Evolutionary conservation across 2,888 invertebrate genomes (phyloP), one percentile per base, ranked within the genome.

Genomic region (Hydrotaea diabolus): DNA sequence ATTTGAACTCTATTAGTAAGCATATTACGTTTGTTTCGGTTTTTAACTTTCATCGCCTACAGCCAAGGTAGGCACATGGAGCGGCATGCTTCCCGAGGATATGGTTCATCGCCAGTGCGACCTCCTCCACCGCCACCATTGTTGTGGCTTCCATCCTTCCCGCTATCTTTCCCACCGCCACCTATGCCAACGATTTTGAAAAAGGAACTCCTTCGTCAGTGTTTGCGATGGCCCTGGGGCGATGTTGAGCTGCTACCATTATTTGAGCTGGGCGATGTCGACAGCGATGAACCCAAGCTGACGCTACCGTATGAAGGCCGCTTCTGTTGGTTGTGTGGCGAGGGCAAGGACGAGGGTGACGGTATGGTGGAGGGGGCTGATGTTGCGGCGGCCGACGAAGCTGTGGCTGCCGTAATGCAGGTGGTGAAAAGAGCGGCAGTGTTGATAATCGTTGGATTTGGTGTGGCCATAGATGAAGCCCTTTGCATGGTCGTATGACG

Each of bases 151-250:
- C 19, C 15, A n/a, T 21, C 66, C 55, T 83, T 57, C 0, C 75
- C 43, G 11, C 53, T 71, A 39, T 46, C 55, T 13, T 69, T 73
- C 15, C 53, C 64, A 86, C 85, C 85, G 49, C 87, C 23, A 15
- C 69, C 69, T 7, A 69, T 43, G 0, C 69, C 69, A 1, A 69
- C 69, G 77, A 91, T 89, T 73, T 90, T 90, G 76, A 92, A 92
- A 73, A 92, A 90, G 8, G 92, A 92, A 87, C 91, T 91, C 88
- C 92, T 91, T 89, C 92, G 92, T 92, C 92, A 92, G 92, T 92
- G 92, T 80, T 91, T 91, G 84, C 91, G 90, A 82, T 89, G 86
- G 64, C 88, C 82, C 88, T 89, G 88, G 73, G 88, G 88, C 83
- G 91, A 88, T 77, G 87, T 79, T 4, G 86, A 46, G 83, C 79